phyloP scores from a whole-genome alignment of 2,797 vertebrate genomes.

The Lepilemur ruficaudatus region DNA sequence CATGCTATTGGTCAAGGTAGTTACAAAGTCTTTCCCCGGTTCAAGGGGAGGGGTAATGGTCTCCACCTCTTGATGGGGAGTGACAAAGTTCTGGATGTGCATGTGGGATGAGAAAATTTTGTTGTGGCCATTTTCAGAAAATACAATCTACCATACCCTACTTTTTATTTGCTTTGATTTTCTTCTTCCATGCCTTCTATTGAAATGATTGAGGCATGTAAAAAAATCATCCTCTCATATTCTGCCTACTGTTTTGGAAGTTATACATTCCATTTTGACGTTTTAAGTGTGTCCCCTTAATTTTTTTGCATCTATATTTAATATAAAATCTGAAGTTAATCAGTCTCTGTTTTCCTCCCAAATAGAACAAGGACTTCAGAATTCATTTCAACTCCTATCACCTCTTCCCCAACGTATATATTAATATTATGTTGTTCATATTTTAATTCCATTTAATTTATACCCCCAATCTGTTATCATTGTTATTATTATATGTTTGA shows the following conservation, averaged over 20 bases:
- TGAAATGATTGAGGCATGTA: background rate
- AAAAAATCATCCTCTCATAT: background rate
- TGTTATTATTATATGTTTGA: background rate
- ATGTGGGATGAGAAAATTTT: background rate
- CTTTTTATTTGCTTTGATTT: background rate
- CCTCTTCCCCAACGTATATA: background rate
- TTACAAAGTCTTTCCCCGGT: background rate
- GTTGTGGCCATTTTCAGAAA: background rate
- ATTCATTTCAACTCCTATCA: background rate
- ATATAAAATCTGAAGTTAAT: conserved; percentile 15
- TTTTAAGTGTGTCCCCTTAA: background rate
- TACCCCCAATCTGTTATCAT: background rate
- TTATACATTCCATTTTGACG: background rate
- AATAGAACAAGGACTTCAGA: background rate
- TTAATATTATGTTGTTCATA: background rate
- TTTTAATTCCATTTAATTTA: background rate
- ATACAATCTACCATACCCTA: background rate
- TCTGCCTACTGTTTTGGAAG: background rate
- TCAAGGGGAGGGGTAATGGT: background rate
- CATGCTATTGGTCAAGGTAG: background rate
- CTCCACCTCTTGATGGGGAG: background rate
- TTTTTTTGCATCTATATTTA: background rate
- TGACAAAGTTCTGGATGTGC: background rate
- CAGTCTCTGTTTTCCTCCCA: background rate
- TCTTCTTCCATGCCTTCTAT: background rate